Percentiles rank a stretch among this genome's conserved stretches.
Conservation (phyloP, 2,888 invertebrate genomes). For the Pomacea canaliculata region DNA sequence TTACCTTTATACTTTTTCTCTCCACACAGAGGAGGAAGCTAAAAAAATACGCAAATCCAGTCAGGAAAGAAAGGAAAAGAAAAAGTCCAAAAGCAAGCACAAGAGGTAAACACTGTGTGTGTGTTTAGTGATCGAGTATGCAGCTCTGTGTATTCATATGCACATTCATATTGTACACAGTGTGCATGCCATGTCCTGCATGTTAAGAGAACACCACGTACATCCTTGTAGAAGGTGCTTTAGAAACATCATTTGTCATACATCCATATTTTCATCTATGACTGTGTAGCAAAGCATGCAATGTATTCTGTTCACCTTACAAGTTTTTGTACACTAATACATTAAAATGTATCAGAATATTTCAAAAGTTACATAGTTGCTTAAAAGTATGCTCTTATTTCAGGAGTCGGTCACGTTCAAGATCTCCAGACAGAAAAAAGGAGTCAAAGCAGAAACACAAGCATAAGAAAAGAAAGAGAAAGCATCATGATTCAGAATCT, state of each 20-base stretch:
- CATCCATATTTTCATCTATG: no score
- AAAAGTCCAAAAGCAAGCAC: constrained; percentile 10
- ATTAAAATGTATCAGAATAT: not conserved
- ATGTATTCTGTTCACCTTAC: no score
- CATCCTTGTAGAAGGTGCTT: no score
- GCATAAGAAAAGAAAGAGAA: constrained; percentile 15
- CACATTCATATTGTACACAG: no score
- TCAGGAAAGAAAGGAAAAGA: constrained; percentile 13
- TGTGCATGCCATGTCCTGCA: no score
- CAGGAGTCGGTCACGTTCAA: not conserved
- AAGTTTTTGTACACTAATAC: no score
- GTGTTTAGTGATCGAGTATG: no score
- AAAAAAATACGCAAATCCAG: not conserved
- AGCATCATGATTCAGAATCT: not conserved
- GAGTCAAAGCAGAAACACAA: constrained; percentile 9
- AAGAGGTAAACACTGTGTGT: constrained; percentile 9
- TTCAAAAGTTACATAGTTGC: not conserved
- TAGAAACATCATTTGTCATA: no score
- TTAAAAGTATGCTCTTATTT: not conserved
- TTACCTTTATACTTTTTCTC: not conserved
- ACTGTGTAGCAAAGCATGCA: no score
- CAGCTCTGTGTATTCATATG: no score
- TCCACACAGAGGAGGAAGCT: constrained; percentile 10
- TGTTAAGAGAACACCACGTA: no score
- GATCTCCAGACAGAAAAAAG: constrained; percentile 5